Conservation (phyloP, 2,797 vertebrate species). For the Melanotaenia nigrans region DNA sequence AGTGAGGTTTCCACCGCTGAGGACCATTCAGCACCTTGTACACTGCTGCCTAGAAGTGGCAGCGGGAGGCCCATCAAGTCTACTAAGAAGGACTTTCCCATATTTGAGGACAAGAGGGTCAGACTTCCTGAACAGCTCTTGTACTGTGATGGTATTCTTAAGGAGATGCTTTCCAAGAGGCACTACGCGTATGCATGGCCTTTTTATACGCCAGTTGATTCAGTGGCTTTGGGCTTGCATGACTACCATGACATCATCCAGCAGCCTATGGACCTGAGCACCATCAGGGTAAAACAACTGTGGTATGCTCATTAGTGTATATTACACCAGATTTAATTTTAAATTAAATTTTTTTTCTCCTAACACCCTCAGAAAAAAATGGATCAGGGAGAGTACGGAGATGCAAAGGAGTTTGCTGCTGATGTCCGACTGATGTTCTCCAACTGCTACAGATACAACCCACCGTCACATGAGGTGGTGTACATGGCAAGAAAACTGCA, state of each 20-base stretch:
- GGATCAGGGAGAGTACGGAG: slow-evolving; percentile 86
- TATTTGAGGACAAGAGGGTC: slow-evolving; percentile 66
- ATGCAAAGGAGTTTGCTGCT: slow-evolving; percentile 88
- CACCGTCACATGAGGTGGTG: slow-evolving; percentile 89
- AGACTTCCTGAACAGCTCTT: slow-evolving; percentile 83
- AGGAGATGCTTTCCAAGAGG: slow-evolving; percentile 91
- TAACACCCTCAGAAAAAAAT: slow-evolving; percentile 85
- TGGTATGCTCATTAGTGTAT: neutral
- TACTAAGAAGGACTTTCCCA: slow-evolving; percentile 79
- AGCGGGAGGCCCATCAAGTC: slow-evolving; percentile 78
- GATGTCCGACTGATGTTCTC: slow-evolving; percentile 95
- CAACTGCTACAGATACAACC: slow-evolving; percentile 90
- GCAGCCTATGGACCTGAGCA: slow-evolving; percentile 88
- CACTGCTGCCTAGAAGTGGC: slow-evolving; percentile 69
- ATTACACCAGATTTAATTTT: neutral
- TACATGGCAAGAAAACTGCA: slow-evolving; percentile 92
- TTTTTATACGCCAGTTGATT: slow-evolving; percentile 87
- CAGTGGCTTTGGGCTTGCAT: slow-evolving; percentile 76
- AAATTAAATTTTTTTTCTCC: neutral
- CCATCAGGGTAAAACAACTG: slow-evolving; percentile 84
- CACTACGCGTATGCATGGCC: slow-evolving; percentile 90
- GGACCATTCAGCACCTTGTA: slow-evolving; percentile 63
- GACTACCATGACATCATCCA: slow-evolving; percentile 86
- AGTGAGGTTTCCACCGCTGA: slow-evolving; percentile 60
- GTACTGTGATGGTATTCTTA: slow-evolving; percentile 86